Conservation (phyloP, 2,113 vertebrate genomes). For the Scopus umbretta region DNA sequence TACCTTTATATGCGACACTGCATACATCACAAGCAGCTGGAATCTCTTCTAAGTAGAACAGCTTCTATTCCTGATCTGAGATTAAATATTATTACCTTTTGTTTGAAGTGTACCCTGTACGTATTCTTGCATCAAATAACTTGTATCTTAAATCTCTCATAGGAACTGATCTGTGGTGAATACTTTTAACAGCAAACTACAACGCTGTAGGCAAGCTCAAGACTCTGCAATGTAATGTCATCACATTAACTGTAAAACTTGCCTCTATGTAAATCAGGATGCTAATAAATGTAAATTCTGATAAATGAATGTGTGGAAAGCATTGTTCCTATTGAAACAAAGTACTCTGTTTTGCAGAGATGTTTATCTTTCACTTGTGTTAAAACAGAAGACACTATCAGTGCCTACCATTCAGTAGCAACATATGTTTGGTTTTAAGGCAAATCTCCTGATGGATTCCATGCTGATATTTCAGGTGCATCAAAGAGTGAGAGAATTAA, state of each 20-base stretch:
- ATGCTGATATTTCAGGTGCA: background rate
- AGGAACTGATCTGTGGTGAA: slow-evolving; percentile 36
- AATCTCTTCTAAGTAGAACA: background rate
- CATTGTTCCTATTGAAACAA: background rate
- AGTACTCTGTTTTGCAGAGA: background rate
- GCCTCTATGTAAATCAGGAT: background rate
- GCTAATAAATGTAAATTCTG: slow-evolving; percentile 63
- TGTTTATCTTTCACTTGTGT: background rate
- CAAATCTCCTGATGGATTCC: background rate
- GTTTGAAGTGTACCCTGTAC: background rate
- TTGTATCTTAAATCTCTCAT: background rate
- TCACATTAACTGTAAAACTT: background rate
- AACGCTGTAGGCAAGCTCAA: background rate
- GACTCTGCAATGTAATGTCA: background rate
- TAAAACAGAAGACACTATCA: background rate
- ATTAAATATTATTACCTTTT: background rate
- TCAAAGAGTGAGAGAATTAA: background rate
- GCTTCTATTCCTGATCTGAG: background rate
- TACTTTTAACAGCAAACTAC: background rate
- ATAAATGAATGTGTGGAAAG: background rate
- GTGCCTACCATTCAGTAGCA: background rate
- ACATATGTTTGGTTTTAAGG: background rate
- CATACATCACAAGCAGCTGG: background rate
- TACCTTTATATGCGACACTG: background rate
- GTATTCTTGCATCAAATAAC: rapidly evolving